Percentiles rank a stretch among this genome's conserved stretches.
phyloP scores from a whole-genome alignment of 1,140 invertebrate genomes.

The Micrasema longulum region DNA sequence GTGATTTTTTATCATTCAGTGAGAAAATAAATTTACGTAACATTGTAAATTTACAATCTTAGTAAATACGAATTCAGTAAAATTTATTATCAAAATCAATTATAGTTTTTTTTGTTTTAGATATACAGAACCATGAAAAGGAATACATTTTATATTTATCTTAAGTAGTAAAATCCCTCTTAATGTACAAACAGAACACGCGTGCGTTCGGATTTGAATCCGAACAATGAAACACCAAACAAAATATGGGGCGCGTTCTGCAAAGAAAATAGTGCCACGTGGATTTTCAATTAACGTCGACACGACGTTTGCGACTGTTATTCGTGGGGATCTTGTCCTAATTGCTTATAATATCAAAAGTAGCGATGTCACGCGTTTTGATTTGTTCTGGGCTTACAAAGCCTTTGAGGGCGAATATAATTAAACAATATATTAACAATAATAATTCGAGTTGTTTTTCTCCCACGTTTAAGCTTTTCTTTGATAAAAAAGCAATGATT shows the following conservation, averaged over 20 bases:
- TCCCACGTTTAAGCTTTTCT: too few species aligned
- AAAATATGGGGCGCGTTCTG: slow-evolving; percentile 26
- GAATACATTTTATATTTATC: too few species aligned
- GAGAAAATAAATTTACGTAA: too few species aligned
- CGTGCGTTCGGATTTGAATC: slow-evolving; percentile 24
- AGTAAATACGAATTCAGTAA: too few species aligned
- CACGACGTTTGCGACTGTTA: slow-evolving; percentile 31
- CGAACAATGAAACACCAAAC: slow-evolving; percentile 30
- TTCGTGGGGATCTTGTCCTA: slow-evolving; percentile 36
- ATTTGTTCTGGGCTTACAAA: slow-evolving; percentile 2
- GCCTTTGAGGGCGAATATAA: neutral
- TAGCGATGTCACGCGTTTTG: slow-evolving; percentile 25
- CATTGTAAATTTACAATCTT: too few species aligned
- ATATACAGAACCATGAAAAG: too few species aligned
- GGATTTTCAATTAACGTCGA: slow-evolving; percentile 39
- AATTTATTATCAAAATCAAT: too few species aligned
- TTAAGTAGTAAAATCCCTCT: slow-evolving; percentile 2
- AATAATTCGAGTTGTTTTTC: too few species aligned
- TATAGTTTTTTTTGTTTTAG: too few species aligned
- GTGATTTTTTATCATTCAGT: too few species aligned
- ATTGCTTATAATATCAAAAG: slow-evolving; percentile 39
- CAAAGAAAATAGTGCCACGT: slow-evolving; percentile 42
- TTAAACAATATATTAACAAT: neutral
- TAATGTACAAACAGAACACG: slow-evolving; percentile 25
- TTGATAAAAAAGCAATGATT: too few species aligned